Conservation (phyloP, 1,140 invertebrate genomes). For the Orchestia grillus region DNA sequence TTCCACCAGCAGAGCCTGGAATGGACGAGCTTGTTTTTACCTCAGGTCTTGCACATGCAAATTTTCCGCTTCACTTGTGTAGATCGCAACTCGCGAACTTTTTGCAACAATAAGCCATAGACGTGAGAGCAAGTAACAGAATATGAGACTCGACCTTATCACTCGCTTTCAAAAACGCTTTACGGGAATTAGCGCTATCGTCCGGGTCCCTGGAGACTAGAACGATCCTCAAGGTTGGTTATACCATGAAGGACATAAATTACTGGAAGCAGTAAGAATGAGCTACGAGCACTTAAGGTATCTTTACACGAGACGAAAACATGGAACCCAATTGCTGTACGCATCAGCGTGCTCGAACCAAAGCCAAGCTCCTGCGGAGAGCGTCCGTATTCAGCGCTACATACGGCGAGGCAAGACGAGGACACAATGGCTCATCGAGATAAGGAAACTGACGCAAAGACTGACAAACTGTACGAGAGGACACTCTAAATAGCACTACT, state of each 20-base stretch:
- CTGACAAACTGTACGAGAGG: slow-evolving; percentile 24
- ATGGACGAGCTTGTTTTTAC: too few species aligned
- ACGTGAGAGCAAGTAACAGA: not conserved
- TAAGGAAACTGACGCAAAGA: slow-evolving; percentile 36
- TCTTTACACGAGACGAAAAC: not conserved
- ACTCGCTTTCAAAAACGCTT: not conserved
- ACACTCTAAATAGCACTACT: not conserved
- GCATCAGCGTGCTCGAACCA: not conserved
- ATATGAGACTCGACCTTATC: not conserved
- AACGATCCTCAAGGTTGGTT: not conserved
- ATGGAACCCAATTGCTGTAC: not conserved
- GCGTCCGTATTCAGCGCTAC: not conserved
- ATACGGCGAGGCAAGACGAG: not conserved
- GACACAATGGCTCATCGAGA: slow-evolving; percentile 20
- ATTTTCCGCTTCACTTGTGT: too few species aligned
- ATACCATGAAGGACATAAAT: not conserved
- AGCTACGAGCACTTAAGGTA: not conserved
- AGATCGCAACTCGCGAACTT: not conserved
- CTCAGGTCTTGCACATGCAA: too few species aligned
- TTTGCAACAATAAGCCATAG: not conserved
- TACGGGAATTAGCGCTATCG: not conserved
- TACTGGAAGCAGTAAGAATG: not conserved
- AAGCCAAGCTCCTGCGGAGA: not conserved
- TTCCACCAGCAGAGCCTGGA: too few species aligned
- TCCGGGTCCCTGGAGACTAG: not conserved